Percentiles rank a stretch among this genome's conserved stretches.
Conservation (phyloP, 2,797 vertebrate genomes). For the Somateria mollissima region DNA sequence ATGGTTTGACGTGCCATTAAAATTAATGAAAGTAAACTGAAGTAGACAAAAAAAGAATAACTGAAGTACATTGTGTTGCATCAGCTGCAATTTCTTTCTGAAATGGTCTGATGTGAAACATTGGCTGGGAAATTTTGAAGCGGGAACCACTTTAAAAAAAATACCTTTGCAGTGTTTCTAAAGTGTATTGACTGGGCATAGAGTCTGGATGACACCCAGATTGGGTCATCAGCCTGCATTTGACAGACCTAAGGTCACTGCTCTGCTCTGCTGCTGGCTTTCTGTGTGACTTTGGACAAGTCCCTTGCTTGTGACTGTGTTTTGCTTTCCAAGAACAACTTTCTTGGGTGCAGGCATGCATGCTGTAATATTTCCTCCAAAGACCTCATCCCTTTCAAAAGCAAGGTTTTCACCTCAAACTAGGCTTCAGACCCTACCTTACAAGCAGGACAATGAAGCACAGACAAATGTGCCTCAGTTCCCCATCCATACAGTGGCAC, state of each 20-base stretch:
- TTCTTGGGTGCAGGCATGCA: background rate
- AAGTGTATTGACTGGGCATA: background rate
- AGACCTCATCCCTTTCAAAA: background rate
- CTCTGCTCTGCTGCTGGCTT: background rate
- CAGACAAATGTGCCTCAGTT: background rate
- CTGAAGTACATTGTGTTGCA: background rate
- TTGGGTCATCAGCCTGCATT: background rate
- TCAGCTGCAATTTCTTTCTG: background rate
- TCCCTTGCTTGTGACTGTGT: background rate
- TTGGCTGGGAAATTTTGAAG: background rate
- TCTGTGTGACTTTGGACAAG: background rate
- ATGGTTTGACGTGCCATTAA: background rate
- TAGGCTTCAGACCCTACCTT: background rate
- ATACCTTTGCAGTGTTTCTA: background rate
- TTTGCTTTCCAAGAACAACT: background rate
- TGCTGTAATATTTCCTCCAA: background rate
- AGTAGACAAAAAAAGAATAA: background rate
- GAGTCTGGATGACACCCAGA: background rate
- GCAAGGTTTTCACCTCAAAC: background rate
- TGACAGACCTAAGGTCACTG: background rate
- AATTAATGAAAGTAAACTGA: background rate
- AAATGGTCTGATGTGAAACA: accelerated
- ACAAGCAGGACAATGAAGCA: background rate
- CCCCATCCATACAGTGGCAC: background rate
- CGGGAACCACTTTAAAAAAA: background rate